These are phyloP conservation scores for Ispidina picta DNA, from an alignment of 2,797 vertebrate species.

Conservation along the genomic window DNA sequence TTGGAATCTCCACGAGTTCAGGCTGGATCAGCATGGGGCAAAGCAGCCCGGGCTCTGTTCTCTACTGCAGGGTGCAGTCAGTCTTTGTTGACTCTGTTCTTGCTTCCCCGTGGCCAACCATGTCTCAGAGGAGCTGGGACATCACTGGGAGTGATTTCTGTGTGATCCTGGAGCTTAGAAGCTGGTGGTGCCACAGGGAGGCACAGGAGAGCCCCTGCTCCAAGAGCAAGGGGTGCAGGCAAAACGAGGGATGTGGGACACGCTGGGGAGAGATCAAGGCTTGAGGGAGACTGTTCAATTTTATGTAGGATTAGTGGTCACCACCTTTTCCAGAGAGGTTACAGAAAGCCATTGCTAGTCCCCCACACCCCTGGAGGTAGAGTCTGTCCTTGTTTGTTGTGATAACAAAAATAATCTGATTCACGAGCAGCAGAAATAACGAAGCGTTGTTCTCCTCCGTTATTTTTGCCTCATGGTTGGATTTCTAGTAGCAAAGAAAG, in stretches of 20 bases:
- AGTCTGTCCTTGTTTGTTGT: not conserved
- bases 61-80: not conserved
- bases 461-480: not conserved
- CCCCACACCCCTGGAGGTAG: not conserved
- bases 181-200: not conserved
- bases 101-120: not conserved
- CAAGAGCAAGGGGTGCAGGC: rapidly evolving
- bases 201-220: not conserved
- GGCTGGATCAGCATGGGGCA: not conserved
- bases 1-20: not conserved
- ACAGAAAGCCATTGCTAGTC: not conserved
- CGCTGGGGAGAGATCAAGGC: not conserved
- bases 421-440: not conserved
- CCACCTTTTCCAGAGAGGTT: not conserved
- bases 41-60: not conserved
- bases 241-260: not conserved
- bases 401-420: not conserved
- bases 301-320: not conserved
- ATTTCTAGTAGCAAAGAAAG: not conserved
- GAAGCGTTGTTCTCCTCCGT: not conserved
- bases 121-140: not conserved
- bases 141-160: not conserved
- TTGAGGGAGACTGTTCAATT: not conserved
- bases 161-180: not conserved
- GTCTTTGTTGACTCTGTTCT: not conserved